phyloP scores from a whole-genome alignment of 2,888 invertebrate genomes.

The Acanthosoma haemorrhoidale region DNA sequence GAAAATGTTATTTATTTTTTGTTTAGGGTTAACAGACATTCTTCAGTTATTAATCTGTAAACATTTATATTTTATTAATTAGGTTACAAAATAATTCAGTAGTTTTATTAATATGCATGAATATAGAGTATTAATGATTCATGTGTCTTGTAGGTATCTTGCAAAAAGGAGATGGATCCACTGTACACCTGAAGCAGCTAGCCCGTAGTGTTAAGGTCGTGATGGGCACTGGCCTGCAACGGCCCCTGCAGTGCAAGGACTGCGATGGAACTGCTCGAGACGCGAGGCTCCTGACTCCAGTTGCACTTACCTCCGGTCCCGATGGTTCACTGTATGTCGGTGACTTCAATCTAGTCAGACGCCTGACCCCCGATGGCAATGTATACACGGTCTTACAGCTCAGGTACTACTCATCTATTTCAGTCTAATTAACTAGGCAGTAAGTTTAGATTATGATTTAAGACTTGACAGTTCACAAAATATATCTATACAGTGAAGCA shows the following conservation, averaged over 20 bases:
- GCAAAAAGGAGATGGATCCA: constrained; percentile 95
- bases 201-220: constrained; percentile 85
- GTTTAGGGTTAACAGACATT: neutral
- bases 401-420: constrained; percentile 52
- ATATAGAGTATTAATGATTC: neutral
- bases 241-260: constrained; percentile 79
- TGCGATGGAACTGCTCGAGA: constrained; percentile 82
- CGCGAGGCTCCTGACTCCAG: constrained; percentile 82
- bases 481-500: no score
- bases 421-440: neutral
- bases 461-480: no score
- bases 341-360: constrained; percentile 89
- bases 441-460: neutral
- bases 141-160: constrained; percentile 63
- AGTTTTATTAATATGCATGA: neutral
- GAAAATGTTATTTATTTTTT: neutral
- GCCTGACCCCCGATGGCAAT: constrained; percentile 82
- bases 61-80: neutral
- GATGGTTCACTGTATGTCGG: constrained; percentile 97
- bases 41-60: neutral
- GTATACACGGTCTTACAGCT: constrained; percentile 84
- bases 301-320: constrained; percentile 87
- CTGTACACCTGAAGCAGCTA: constrained; percentile 87
- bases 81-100: neutral
- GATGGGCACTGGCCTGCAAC: constrained; percentile 85